phyloP scores from a whole-genome alignment of 2,888 invertebrate species.

The Oconnorella tubifera region DNA sequence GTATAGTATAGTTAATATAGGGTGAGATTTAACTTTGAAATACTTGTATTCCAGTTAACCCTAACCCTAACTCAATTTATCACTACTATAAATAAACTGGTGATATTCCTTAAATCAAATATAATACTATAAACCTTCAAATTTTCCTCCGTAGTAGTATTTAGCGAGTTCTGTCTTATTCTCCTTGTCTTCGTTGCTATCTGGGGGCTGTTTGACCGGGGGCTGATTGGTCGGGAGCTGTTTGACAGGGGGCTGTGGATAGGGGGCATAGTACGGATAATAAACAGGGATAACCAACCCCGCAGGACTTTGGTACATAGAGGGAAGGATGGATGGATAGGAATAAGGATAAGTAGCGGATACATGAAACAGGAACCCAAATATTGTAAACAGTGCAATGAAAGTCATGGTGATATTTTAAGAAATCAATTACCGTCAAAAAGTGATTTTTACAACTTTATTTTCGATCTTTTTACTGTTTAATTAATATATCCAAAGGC shows the following conservation, averaged over 20 bases:
- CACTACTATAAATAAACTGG: no score
- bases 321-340: background rate
- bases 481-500: no score
- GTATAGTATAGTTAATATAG: no score
- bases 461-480: no score
- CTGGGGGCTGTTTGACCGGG: background rate
- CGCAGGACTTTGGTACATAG: background rate
- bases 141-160: conserved; percentile 20
- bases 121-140: background rate
- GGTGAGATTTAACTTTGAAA: no score
- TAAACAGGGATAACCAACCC: background rate
- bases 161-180: conserved; percentile 3
- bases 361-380: background rate
- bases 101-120: no score
- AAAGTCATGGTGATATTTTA: no score
- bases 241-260: background rate
- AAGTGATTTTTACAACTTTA: no score
- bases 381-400: no score
- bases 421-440: no score
- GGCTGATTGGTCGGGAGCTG: background rate
- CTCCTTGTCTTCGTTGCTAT: background rate
- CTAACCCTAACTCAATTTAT: no score
- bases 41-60: no score
- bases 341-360: background rate
- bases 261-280: background rate